Percentiles rank a stretch among this genome's conserved stretches.
Conservation (phyloP, 2,113 vertebrate species). For the Pygoscelis adeliae region DNA sequence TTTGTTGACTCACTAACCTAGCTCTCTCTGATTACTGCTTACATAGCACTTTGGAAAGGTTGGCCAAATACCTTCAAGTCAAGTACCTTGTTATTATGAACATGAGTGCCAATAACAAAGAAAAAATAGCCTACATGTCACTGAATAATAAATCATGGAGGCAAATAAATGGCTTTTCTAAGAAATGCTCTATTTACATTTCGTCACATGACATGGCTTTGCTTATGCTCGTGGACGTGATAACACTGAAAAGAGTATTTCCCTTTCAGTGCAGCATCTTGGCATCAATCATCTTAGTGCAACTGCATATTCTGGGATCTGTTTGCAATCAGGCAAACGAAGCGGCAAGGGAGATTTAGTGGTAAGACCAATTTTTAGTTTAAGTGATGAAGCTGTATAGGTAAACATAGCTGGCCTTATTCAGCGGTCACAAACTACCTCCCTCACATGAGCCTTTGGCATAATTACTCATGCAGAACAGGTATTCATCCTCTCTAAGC, state of each 20-base stretch:
- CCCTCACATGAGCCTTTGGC: slow-evolving; percentile 46
- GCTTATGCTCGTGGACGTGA: background rate
- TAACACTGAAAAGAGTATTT: slow-evolving; percentile 7
- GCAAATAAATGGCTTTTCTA: slow-evolving; percentile 40
- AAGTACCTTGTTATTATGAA: slow-evolving; percentile 46
- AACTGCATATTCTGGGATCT: slow-evolving; percentile 2
- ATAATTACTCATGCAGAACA: slow-evolving; percentile 58
- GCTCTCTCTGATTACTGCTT: slow-evolving; percentile 54
- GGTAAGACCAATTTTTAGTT: background rate
- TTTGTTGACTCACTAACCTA: slow-evolving; percentile 31
- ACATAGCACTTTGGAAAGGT: slow-evolving; percentile 29
- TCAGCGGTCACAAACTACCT: background rate
- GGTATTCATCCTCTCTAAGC: slow-evolving; percentile 58
- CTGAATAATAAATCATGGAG: slow-evolving; percentile 37
- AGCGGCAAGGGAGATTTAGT: background rate
- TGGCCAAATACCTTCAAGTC: slow-evolving; percentile 59
- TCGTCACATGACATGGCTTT: background rate
- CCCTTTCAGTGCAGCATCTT: slow-evolving; percentile 7
- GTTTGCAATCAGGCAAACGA: slow-evolving; percentile 8
- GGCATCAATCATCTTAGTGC: slow-evolving; percentile 10
- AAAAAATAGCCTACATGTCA: slow-evolving; percentile 30
- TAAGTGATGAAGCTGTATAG: background rate
- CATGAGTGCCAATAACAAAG: slow-evolving; percentile 30
- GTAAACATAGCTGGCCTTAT: slow-evolving; percentile 25
- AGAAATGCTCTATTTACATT: slow-evolving; percentile 47